Evolutionary conservation across 2,797 vertebrate genomes (phyloP).

Genomic region (Pygocentrus nattereri): DNA sequence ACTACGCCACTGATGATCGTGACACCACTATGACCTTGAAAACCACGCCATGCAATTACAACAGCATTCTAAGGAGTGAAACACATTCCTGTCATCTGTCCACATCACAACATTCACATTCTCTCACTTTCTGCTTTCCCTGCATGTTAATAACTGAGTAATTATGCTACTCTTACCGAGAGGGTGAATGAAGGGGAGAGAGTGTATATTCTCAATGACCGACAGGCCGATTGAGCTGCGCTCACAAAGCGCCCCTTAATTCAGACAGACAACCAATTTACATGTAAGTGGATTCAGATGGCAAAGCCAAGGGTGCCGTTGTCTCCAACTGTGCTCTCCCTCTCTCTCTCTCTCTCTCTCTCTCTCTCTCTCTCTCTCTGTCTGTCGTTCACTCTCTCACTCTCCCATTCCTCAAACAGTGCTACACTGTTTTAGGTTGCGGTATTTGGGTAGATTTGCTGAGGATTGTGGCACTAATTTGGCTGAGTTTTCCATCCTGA

Average conservation of each 20-base stretch:
- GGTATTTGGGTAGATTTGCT: constrained; percentile 43
- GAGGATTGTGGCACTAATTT: constrained; percentile 46
- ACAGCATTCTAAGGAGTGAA: constrained; percentile 7
- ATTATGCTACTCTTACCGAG: constrained; percentile 9
- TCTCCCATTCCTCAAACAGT: constrained; percentile 18
- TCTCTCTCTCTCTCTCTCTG: constrained; percentile 47
- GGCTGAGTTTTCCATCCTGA: constrained; percentile 40
- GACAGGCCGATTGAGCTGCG: constrained; percentile 40
- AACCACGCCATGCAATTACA: constrained; percentile 17
- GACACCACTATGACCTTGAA: not conserved
- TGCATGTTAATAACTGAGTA: constrained; percentile 19
- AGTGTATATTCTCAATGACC: constrained; percentile 3
- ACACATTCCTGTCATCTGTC: constrained; percentile 9
- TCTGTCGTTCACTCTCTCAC: constrained; percentile 41
- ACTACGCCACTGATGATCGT: not conserved
- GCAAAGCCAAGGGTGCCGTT: constrained; percentile 74
- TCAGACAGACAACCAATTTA: constrained; percentile 91
- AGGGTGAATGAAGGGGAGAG: not conserved
- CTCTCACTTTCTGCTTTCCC: constrained; percentile 10
- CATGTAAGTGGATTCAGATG: constrained; percentile 93
- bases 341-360: constrained; percentile 36
- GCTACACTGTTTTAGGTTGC: constrained; percentile 41
- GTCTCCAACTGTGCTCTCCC: constrained; percentile 63
- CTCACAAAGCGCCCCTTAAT: constrained; percentile 72
- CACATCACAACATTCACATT: not conserved